Conservation (phyloP, 2,797 vertebrate species). For the Etheostoma perlongum region DNA sequence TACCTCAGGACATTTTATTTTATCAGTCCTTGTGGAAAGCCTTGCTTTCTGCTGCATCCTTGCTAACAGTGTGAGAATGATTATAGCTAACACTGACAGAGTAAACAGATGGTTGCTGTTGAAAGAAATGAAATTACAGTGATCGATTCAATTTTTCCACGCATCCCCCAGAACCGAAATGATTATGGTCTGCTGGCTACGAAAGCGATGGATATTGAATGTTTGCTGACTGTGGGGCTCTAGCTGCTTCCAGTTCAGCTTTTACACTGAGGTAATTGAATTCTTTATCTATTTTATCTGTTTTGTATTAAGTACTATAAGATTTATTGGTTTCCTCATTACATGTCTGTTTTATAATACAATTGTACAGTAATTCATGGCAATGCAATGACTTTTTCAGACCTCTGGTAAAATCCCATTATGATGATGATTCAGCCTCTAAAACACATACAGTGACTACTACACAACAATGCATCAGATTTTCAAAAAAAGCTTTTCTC, state of each 20-base stretch:
- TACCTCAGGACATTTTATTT: slow-evolving; percentile 56
- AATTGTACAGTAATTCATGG: neutral
- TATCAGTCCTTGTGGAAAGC: slow-evolving; percentile 47
- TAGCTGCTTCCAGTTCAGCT: slow-evolving; percentile 53
- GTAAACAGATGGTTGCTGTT: slow-evolving; percentile 76
- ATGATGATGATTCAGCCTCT: slow-evolving; percentile 12
- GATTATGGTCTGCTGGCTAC: slow-evolving; percentile 75
- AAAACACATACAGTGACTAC: neutral
- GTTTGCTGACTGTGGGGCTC: slow-evolving; percentile 61
- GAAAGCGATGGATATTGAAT: slow-evolving; percentile 75
- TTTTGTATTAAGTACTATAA: slow-evolving; percentile 36
- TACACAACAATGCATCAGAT: neutral
- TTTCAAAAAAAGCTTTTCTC: neutral
- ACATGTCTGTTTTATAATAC: slow-evolving; percentile 15
- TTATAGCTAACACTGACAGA: slow-evolving; percentile 73
- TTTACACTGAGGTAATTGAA: slow-evolving; percentile 66
- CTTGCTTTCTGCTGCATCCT: slow-evolving; percentile 49
- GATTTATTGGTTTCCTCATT: slow-evolving; percentile 40
- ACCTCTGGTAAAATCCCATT: slow-evolving; percentile 16
- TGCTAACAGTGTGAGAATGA: slow-evolving; percentile 74
- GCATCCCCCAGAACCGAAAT: slow-evolving; percentile 70
- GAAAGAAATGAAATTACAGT: slow-evolving; percentile 81
- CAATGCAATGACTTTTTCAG: neutral
- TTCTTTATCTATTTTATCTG: slow-evolving; percentile 58
- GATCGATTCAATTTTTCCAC: slow-evolving; percentile 82